A percentile compares a stretch with the other conserved stretches of the same genome.
Evolutionary conservation across 53 echinoderm and acorn worm genomes (phyloP).

Genomic region (Mesocentrotus franciscanus): DNA sequence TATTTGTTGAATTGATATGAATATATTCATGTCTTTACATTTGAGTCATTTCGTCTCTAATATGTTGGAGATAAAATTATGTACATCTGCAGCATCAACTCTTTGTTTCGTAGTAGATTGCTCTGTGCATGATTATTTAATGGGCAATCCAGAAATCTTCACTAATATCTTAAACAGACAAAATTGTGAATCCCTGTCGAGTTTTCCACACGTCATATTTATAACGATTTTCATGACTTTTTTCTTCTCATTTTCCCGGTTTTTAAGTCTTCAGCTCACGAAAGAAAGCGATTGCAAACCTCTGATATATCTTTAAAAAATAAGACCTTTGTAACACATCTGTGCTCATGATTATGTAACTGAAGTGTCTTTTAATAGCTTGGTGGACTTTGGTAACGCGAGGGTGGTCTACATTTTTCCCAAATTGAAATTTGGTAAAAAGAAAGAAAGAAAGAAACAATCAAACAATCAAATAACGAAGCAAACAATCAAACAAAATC

Average conservation of each 20-base stretch:
- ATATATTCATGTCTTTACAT: background rate
- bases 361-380: no score
- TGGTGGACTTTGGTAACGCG: no score
- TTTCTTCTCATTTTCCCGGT: background rate
- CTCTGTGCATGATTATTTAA: background rate
- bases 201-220: background rate
- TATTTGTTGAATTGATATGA: background rate
- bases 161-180: background rate
- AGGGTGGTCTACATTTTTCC: no score
- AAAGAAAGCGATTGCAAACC: background rate
- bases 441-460: no score
- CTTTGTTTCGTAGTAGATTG: background rate
- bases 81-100: background rate
- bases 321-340: background rate
- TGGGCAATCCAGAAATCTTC: background rate
- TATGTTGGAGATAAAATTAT: background rate
- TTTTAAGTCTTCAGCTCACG: no score
- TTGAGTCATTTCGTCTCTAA: background rate
- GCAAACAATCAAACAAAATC: no score
- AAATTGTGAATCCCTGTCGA: background rate
- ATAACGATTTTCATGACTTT: background rate
- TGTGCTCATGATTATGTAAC: no score
- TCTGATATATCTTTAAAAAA: background rate
- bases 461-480: no score
- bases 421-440: no score